A percentile compares a stretch with the other conserved stretches of the same genome.
Conservation (phyloP, 2,113 vertebrate species). For the Xyliphius kryptos region DNA sequence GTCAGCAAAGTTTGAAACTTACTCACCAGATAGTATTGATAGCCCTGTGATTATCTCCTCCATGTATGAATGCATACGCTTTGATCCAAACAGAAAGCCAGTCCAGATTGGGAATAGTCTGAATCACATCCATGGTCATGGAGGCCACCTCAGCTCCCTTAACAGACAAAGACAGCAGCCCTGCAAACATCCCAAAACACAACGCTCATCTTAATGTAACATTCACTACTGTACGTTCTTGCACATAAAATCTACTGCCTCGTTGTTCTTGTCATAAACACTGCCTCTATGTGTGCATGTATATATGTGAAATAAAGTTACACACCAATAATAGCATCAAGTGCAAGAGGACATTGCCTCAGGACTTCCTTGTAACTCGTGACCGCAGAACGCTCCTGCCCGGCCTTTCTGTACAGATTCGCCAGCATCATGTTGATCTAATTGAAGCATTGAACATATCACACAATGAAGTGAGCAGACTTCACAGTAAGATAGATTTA, state of each 20-base stretch:
- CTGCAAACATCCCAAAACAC: too few relatives aligned
- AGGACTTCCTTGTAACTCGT: constrained; percentile 97
- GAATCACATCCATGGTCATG: constrained; percentile 95
- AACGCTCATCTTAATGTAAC: too few relatives aligned
- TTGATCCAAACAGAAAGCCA: constrained; percentile 99
- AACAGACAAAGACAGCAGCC: constrained; percentile 90
- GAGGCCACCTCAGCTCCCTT: constrained; percentile 97
- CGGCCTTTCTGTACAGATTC: constrained; percentile 93
- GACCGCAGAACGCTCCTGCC: constrained; percentile 93
- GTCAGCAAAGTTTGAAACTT: too few relatives aligned
- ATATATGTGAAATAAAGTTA: too few relatives aligned
- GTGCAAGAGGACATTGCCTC: constrained; percentile 89
- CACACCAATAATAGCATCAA: constrained; percentile 95
- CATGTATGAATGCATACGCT: constrained; percentile 91
- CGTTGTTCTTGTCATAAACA: too few relatives aligned
- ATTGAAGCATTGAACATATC: too few relatives aligned
- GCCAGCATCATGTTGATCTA: constrained; percentile 99
- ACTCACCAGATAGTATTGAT: constrained; percentile 98
- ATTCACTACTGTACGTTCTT: too few relatives aligned
- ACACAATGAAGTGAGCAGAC: too few relatives aligned
- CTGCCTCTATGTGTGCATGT: too few relatives aligned
- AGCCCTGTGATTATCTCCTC: constrained; percentile 90
- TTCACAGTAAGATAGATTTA: too few relatives aligned
- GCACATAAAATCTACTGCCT: too few relatives aligned
- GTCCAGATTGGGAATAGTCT: constrained; percentile 91